Evolutionary conservation across 2,797 vertebrate genomes (phyloP).

Genomic region (Epinephelus awoara): DNA sequence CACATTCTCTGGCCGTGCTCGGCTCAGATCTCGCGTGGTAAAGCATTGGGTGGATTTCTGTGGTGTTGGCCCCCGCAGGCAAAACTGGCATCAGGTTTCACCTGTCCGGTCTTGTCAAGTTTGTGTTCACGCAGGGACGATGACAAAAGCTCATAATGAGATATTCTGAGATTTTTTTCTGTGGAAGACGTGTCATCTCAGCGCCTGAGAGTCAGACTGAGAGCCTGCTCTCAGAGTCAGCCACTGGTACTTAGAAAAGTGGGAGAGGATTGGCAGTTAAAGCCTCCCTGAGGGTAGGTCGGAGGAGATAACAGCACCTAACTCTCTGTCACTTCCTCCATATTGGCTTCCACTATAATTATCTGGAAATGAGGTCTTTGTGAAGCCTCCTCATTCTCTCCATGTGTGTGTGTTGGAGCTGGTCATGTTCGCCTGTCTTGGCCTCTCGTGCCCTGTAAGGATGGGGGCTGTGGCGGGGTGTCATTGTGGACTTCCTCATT

Average conservation of each 20-base stretch:
- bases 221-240: constrained; percentile 53
- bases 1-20: constrained; percentile 43
- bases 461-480: constrained; percentile 2
- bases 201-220: constrained; percentile 36
- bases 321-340: constrained; percentile 74
- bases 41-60: constrained; percentile 47
- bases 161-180: constrained; percentile 43
- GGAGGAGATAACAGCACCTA: constrained; percentile 66
- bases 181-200: constrained; percentile 48
- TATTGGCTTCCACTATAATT: constrained; percentile 81
- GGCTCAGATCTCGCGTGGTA: constrained; percentile 47
- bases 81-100: constrained; percentile 49
- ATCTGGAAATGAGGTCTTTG: constrained; percentile 70
- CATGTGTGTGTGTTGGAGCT: constrained; percentile 26
- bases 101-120: constrained; percentile 52
- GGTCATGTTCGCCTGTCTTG: constrained; percentile 44
- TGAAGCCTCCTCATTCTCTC: constrained; percentile 43
- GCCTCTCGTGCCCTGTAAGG: constrained; percentile 44
- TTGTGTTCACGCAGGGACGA: constrained; percentile 25
- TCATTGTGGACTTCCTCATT: constrained; percentile 65
- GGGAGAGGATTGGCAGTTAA: constrained; percentile 57
- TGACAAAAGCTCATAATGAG: constrained; percentile 50
- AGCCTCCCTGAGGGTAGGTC: constrained; percentile 63
- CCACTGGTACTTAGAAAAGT: constrained; percentile 41
- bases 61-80: constrained; percentile 35